A percentile compares a stretch with the other conserved stretches of the same genome.
Conservation (phyloP, 2,888 invertebrate genomes). For the Diplazon laetatorius region DNA sequence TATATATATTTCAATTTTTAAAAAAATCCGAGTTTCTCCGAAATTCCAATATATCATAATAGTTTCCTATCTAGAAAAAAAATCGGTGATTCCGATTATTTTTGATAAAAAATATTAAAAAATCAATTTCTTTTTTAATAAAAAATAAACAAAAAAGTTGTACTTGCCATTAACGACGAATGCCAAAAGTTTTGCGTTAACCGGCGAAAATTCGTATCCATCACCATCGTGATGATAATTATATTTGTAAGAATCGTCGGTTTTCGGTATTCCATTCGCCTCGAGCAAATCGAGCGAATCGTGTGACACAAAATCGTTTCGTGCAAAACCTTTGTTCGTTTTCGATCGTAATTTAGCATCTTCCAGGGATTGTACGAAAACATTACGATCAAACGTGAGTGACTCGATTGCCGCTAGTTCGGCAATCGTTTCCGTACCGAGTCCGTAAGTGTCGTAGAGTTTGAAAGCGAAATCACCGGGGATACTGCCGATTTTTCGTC, state of each 20-base stretch:
- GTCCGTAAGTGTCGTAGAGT: constrained; percentile 91
- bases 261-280: constrained; percentile 83
- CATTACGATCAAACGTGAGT: constrained; percentile 85
- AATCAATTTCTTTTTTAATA: too few species aligned
- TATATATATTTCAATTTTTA: too few species aligned
- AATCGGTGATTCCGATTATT: too few species aligned
- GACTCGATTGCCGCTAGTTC: constrained; percentile 87
- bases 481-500: constrained; percentile 78
- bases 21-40: too few species aligned
- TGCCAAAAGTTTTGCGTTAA: constrained; percentile 81
- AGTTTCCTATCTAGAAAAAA: too few species aligned
- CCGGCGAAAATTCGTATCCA: constrained; percentile 84
- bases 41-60: too few species aligned
- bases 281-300: constrained; percentile 76
- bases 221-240: constrained; percentile 83
- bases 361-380: constrained; percentile 85
- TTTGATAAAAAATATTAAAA: constrained; percentile 13
- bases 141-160: neutral
- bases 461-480: constrained; percentile 88
- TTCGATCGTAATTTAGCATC: constrained; percentile 72
- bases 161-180: constrained; percentile 76
- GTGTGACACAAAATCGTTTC: constrained; percentile 67
- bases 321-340: constrained; percentile 64
- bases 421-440: constrained; percentile 88
- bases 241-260: constrained; percentile 88